Evolutionary conservation across 1,140 invertebrate species (phyloP).

Genomic region (Drosophila kohkoa): DNA sequence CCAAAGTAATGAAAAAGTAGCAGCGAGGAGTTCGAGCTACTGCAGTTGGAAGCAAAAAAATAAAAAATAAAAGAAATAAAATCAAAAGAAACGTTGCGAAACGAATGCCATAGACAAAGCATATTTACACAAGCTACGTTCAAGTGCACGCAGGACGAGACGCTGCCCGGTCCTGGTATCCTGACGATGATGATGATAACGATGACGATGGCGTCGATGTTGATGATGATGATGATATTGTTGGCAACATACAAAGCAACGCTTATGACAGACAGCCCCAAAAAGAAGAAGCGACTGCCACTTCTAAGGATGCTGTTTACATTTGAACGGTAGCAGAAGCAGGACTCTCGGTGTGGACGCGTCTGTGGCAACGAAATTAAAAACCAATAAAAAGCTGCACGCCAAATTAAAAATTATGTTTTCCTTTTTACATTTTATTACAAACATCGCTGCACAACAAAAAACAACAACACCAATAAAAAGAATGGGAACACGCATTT

Average conservation of each 20-base stretch:
- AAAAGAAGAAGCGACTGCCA: slow-evolving; percentile 17
- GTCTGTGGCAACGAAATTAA: slow-evolving; percentile 74
- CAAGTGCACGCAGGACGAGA: slow-evolving; percentile 58
- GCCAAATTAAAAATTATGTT: slow-evolving; percentile 82
- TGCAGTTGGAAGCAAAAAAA: neutral
- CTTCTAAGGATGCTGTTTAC: slow-evolving; percentile 78
- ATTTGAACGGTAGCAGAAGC: slow-evolving; percentile 43
- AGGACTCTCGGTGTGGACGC: slow-evolving; percentile 34
- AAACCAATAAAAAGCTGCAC: slow-evolving; percentile 78
- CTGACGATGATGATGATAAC: slow-evolving; percentile 21
- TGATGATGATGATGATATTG: slow-evolving; percentile 65
- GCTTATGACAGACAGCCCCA: slow-evolving; percentile 61
- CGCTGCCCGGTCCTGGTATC: slow-evolving; percentile 24
- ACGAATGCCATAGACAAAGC: slow-evolving; percentile 75
- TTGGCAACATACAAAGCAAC: slow-evolving; percentile 70
- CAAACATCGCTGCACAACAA: slow-evolving; percentile 41
- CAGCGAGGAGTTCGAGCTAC: slow-evolving; percentile 35
- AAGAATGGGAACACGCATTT: slow-evolving; percentile 52
- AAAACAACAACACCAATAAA: slow-evolving; percentile 48
- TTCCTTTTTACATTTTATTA: slow-evolving; percentile 61
- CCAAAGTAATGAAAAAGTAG: slow-evolving; percentile 83
- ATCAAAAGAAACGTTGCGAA: slow-evolving; percentile 50
- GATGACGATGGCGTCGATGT: neutral
- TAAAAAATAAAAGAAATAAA: slow-evolving; percentile 32
- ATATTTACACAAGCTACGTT: slow-evolving; percentile 67